Base-by-base conservation (phyloP, 2,888 invertebrate species). In the Xestia sexstrigata region DNA sequence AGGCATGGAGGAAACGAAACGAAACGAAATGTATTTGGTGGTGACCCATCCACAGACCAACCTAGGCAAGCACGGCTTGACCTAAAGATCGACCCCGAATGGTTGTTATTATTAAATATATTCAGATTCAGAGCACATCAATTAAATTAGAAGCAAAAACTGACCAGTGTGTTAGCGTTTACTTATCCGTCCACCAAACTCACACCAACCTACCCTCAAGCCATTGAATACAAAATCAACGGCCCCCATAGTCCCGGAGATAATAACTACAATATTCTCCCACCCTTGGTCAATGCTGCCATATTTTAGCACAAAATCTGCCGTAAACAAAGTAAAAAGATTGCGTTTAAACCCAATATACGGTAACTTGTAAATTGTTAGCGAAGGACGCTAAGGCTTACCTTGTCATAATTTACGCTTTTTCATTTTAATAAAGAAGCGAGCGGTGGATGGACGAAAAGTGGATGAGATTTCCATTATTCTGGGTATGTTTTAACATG, bases 401-500 rank as follows among this genome's bases (percentile, higher is more conserved):
- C 86, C 83, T 75, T 73, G 83, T 86, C 83, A 84, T 84, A 86
- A 84, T 86, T 84, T 84, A 86, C 79, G 47, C 62, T 67, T 83
- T 85, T 86, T 83, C 86, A 79, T 84, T 84, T 84, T 84, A 84
- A 82, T 84, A 86, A 79, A 84, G 79, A 78, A 78, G 67, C 66
- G n/a, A 52, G 68, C 55, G 77, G 73, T 45, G 42, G 82, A 70
- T 82, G 63, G n/a, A 47, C 68, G 47, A 74, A 81, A 81, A 62
- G 77, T 70, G 82, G 82, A 85, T 76, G 67, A 63, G 70, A 52
- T 76, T 85, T 58, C 55, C 73, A 71, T 85, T 74, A 70, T 62
- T 13, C 58, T 65, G 52, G 26, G 55, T 13, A 42, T 69, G 73
- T 69, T 79, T 79, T 35, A 69, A 65, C 23, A 30, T 26, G 11